Conservation (phyloP, 2,888 invertebrate species). For the Polydrusus pterygomalis region DNA sequence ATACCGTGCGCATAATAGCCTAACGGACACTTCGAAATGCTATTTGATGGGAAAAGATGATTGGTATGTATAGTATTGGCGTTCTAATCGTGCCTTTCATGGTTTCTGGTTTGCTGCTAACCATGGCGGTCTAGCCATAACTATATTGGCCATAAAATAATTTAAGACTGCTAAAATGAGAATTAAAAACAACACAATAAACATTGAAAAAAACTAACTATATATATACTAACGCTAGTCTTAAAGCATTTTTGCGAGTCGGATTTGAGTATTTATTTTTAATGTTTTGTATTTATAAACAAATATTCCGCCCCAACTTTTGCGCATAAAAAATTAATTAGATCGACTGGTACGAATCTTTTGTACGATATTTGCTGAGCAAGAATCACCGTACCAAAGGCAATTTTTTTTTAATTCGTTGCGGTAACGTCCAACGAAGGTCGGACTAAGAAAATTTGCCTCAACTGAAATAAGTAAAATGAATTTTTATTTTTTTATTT, state of each 20-base stretch:
- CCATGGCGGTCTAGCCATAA: background rate
- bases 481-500: too few species aligned
- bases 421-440: constrained; percentile 35
- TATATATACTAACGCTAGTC: too few species aligned
- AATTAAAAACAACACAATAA: too few species aligned
- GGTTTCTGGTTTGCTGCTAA: background rate
- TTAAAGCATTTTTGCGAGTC: too few species aligned
- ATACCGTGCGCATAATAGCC: constrained; percentile 21
- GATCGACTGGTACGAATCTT: constrained; percentile 23
- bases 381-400: constrained; percentile 18
- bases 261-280: too few species aligned
- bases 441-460: constrained; percentile 10
- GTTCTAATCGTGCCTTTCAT: constrained; percentile 8
- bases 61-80: constrained; percentile 18
- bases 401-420: constrained; percentile 36
- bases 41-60: constrained; percentile 21
- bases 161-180: too few species aligned
- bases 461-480: background rate
- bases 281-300: too few species aligned
- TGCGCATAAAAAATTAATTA: too few species aligned
- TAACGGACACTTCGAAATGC: constrained; percentile 20
- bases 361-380: constrained; percentile 27
- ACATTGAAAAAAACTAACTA: too few species aligned
- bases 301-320: too few species aligned
- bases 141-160: background rate